Evolutionary conservation across 2,888 invertebrate species (phyloP).

Genomic region (Antheraea assamensis): DNA sequence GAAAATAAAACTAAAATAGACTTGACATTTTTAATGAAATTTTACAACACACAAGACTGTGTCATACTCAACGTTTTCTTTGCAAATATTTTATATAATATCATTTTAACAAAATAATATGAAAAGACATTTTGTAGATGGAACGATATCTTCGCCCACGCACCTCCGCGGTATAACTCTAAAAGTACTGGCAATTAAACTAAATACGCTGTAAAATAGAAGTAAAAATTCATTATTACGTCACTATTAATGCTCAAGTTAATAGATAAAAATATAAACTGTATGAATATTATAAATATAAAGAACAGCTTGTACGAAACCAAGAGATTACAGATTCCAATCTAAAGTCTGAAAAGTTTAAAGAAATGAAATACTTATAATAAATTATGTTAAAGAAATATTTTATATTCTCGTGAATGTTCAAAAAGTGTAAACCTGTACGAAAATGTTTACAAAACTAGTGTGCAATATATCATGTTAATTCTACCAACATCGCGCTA

Average conservation of each 20-base stretch:
- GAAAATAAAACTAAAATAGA: too few relatives aligned
- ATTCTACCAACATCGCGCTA: constrained; percentile 2
- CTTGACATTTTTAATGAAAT: too few relatives aligned
- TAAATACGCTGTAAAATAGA: not conserved
- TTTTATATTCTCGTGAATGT: not conserved
- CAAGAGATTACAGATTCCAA: not conserved
- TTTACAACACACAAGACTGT: too few relatives aligned
- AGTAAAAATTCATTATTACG: not conserved
- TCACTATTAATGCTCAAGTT: not conserved
- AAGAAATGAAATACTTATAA: not conserved
- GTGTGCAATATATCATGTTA: constrained; percentile 7
- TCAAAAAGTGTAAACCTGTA: not conserved
- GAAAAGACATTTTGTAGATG: not conserved
- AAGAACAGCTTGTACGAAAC: not conserved
- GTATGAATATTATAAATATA: not conserved
- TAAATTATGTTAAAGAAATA: not conserved
- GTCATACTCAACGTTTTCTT: too few relatives aligned
- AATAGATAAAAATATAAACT: not conserved
- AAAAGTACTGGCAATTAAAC: not conserved
- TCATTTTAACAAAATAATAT: not conserved
- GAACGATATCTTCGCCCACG: not conserved
- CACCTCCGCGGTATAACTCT: not conserved
- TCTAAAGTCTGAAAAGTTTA: not conserved
- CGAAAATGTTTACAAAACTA: not conserved
- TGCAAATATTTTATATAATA: too few relatives aligned